Evolutionary conservation across 2,888 invertebrate genomes (phyloP).

Genomic region (Rhamphomyia laevipes): DNA sequence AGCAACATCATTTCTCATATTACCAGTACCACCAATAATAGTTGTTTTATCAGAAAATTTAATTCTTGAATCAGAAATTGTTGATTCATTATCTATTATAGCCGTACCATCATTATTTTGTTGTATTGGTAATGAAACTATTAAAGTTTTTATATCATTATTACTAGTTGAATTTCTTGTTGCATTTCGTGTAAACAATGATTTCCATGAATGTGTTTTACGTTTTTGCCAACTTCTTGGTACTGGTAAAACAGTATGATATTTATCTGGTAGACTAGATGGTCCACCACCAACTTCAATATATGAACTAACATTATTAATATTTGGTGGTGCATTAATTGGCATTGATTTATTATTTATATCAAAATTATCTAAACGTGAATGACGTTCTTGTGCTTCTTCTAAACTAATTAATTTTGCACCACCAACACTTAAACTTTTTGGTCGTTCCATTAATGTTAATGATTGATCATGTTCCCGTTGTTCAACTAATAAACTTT

Average conservation of each 20-base stretch:
- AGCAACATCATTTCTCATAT: too few species aligned
- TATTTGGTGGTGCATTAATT: slow-evolving; percentile 29
- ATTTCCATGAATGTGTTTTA: slow-evolving; percentile 38
- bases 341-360: slow-evolving; percentile 34
- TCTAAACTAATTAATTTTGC: slow-evolving; percentile 83
- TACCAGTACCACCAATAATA: too few species aligned
- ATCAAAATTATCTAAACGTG: slow-evolving; percentile 37
- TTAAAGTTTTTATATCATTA: slow-evolving; percentile 22
- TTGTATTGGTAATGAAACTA: slow-evolving; percentile 15
- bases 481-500: slow-evolving; percentile 38
- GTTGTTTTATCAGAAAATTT: too few species aligned
- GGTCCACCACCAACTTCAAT: slow-evolving; percentile 69
- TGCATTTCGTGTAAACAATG: slow-evolving; percentile 37
- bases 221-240: slow-evolving; percentile 46
- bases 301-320: slow-evolving; percentile 42
- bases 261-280: slow-evolving; percentile 57
- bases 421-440: slow-evolving; percentile 82
- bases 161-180: slow-evolving; percentile 30
- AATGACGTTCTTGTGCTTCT: slow-evolving; percentile 64
- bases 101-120: slow-evolving; percentile 19
- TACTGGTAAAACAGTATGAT: slow-evolving; percentile 87
- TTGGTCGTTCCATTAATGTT: slow-evolving; percentile 54
- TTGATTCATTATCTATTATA: neutral
- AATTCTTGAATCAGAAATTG: neutral
- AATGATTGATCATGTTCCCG: slow-evolving; percentile 38